These are phyloP conservation scores for Pilophorus perplexus DNA, from an alignment of 2,888 invertebrate species.

Conservation along the genomic window DNA sequence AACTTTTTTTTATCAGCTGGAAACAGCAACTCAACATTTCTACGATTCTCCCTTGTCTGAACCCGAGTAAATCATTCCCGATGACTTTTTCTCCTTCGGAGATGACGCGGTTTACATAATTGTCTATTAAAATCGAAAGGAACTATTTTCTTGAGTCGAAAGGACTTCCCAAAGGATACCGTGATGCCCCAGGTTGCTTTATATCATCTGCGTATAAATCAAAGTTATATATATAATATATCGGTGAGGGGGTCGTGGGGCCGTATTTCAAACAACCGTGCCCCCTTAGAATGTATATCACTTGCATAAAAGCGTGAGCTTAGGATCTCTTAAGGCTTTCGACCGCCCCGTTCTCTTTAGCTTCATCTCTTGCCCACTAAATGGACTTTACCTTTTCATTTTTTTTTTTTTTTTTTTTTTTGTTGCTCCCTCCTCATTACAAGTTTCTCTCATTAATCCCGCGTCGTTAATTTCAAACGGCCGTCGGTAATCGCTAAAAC, in stretches of 20 bases:
- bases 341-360: conserved; percentile 3
- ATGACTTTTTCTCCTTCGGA: not conserved
- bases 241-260: conserved; percentile 43
- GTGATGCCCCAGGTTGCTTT: conserved; percentile 41
- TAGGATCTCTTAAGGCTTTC: conserved; percentile 20
- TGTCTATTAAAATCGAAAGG: conserved; percentile 37
- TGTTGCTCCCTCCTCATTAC: conserved; percentile 22
- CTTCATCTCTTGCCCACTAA: conserved; percentile 22
- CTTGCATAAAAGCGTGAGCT: conserved; percentile 45
- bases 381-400: conserved; percentile 11
- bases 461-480: conserved; percentile 5
- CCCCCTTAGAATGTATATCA: conserved; percentile 47
- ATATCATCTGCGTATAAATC: conserved; percentile 46
- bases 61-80: conserved; percentile 13
- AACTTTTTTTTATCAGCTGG: not conserved
- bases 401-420: too few species aligned
- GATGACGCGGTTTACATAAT: conserved; percentile 38
- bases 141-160: conserved; percentile 1
- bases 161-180: conserved; percentile 17
- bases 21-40: conserved; percentile 14
- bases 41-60: not conserved
- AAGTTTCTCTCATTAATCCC: conserved; percentile 25
- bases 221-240: conserved; percentile 45
- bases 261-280: conserved; percentile 45
- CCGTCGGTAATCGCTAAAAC: too few species aligned